Evolutionary conservation across 2,888 invertebrate genomes (phyloP).

Genomic region (Candidula unifasciata): DNA sequence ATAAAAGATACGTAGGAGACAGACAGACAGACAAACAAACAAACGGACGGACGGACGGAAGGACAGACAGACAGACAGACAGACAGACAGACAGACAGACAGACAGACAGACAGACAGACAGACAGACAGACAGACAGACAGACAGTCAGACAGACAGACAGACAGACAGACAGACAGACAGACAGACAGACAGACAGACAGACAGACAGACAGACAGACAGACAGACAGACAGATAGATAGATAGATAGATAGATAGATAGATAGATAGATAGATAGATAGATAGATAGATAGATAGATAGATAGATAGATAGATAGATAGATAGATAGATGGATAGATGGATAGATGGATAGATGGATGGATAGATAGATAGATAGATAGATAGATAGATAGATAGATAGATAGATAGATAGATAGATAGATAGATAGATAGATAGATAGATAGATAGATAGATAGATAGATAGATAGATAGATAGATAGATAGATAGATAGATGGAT

Average conservation of each 20-base stretch:
- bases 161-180: not conserved
- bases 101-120: not conserved
- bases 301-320: not conserved
- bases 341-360: not conserved
- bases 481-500: no score
- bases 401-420: not conserved
- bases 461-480: not conserved
- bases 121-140: not conserved
- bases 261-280: not conserved
- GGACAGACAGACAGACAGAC: no score
- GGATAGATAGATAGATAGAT: constrained; percentile 3
- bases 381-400: constrained; percentile 8
- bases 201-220: not conserved
- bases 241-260: not conserved
- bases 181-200: not conserved
- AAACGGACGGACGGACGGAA: no score
- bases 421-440: not conserved
- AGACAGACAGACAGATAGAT: not conserved
- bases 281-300: not conserved
- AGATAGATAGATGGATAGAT: not conserved
- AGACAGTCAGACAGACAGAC: not conserved
- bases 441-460: not conserved
- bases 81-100: not conserved
- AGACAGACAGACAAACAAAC: no score
- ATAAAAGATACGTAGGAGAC: no score